These are phyloP conservation scores for Trachythela sp. DNA, from an alignment of 64 coral and sea anemone genomes.

Conservation along the genomic window DNA sequence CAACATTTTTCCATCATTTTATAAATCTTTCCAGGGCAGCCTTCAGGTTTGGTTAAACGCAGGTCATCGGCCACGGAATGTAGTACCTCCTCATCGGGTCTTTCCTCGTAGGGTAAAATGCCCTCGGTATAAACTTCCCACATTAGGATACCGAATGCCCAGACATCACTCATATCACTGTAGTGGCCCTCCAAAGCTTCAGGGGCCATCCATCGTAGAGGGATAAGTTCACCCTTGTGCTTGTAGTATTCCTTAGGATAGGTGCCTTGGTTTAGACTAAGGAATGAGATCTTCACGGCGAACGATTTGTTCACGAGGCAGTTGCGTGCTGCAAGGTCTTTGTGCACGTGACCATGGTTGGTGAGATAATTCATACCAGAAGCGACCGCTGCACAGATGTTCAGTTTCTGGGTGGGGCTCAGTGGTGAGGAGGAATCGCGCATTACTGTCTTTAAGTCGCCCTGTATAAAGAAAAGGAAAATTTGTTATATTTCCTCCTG, in stretches of 20 bases:
- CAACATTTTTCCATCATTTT: conserved; percentile 77
- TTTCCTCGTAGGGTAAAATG: conserved; percentile 64
- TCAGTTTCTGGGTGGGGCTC: conserved; percentile 72
- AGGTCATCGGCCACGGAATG: conserved; percentile 78
- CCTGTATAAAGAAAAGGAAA: conserved; percentile 30
- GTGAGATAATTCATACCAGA: conserved; percentile 85
- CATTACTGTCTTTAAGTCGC: conserved; percentile 90
- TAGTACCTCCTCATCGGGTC: conserved; percentile 81
- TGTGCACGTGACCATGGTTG: conserved; percentile 63
- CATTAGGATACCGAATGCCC: conserved; percentile 79
- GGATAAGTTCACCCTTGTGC: conserved; percentile 80
- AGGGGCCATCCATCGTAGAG: conserved; percentile 89
- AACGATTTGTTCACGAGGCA: conserved; percentile 78
- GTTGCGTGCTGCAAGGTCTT: conserved; percentile 89
- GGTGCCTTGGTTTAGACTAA: conserved; percentile 78
- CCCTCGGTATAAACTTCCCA: conserved; percentile 96
- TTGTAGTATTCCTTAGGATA: conserved; percentile 63
- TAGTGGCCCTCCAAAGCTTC: conserved; percentile 91
- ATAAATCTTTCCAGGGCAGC: conserved; percentile 74
- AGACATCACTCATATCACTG: conserved; percentile 85
- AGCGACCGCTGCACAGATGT: conserved; percentile 63
- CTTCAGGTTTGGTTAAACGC: conserved; percentile 77
- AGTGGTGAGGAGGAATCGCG: conserved; percentile 72
- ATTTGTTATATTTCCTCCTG: no score
- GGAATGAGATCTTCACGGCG: conserved; percentile 80